phyloP scores from a whole-genome alignment of 2,797 vertebrate species.

The Poeciliopsis gracilis region DNA sequence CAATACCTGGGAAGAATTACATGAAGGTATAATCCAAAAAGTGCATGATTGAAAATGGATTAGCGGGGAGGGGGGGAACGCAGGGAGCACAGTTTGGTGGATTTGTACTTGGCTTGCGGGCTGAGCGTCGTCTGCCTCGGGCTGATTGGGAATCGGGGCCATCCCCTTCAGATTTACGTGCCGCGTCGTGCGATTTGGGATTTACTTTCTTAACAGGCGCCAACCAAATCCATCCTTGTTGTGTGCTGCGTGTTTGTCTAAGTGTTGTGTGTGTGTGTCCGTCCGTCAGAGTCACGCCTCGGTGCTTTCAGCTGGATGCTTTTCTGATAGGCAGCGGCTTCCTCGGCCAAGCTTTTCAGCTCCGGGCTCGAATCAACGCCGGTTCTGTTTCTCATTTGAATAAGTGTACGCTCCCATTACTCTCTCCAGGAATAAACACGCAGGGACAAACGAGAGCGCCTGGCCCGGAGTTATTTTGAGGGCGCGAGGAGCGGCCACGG shows the following conservation, averaged over 20 bases:
- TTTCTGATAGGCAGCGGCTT: conserved; percentile 40
- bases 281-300: conserved; percentile 56
- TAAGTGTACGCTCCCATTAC: conserved; percentile 45
- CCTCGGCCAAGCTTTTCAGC: conserved; percentile 34
- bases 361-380: conserved; percentile 41
- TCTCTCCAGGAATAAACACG: conserved; percentile 22
- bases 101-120: conserved; percentile 70
- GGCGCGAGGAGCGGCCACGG: conserved; percentile 22
- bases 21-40: conserved; percentile 77
- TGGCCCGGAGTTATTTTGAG: conserved; percentile 41
- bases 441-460: conserved; percentile 6
- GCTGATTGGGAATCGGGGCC: conserved; percentile 70
- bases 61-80: conserved; percentile 52
- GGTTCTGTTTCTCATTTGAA: conserved; percentile 52
- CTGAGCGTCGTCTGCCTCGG: conserved; percentile 57
- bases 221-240: conserved; percentile 53
- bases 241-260: conserved; percentile 25
- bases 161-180: conserved; percentile 69
- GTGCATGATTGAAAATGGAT: conserved; percentile 84
- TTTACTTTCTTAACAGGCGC: conserved; percentile 68
- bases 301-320: conserved; percentile 51
- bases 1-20: conserved; percentile 81
- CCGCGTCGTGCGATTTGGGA: conserved; percentile 65
- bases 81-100: conserved; percentile 53
- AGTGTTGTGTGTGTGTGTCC: conserved; percentile 30